Percentiles rank a stretch among this genome's conserved stretches.
These are phyloP conservation scores for Sinonovacula constricta DNA, from an alignment of 1,140 invertebrate species.

Conservation along the genomic window DNA sequence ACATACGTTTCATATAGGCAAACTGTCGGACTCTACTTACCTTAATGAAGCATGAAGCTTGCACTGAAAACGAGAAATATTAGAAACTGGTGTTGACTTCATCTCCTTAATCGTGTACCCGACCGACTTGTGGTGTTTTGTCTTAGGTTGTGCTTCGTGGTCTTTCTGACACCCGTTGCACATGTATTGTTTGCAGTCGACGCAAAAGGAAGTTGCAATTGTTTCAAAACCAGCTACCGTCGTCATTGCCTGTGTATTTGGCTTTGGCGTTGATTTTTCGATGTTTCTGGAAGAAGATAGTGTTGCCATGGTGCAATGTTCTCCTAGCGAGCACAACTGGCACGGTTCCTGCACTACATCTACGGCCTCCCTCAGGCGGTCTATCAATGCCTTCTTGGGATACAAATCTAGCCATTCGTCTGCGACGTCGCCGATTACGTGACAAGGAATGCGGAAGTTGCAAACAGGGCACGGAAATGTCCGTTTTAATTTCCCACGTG, in stretches of 20 bases:
- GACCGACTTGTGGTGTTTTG: slow-evolving; percentile 19
- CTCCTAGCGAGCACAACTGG: slow-evolving; percentile 21
- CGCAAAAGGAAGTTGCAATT: slow-evolving; percentile 20
- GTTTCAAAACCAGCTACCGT: neutral
- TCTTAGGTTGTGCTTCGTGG: slow-evolving; percentile 1
- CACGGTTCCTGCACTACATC: slow-evolving; percentile 40
- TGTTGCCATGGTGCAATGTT: slow-evolving; percentile 12
- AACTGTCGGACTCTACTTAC: too few relatives aligned
- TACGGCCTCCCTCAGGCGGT: slow-evolving; percentile 42
- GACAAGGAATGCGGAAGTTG: slow-evolving; percentile 29
- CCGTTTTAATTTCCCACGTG: slow-evolving; percentile 20
- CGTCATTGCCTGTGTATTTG: too few relatives aligned
- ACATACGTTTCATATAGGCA: too few relatives aligned
- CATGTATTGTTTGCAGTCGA: slow-evolving; percentile 34
- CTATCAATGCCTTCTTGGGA: slow-evolving; percentile 29
- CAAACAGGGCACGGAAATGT: slow-evolving; percentile 43
- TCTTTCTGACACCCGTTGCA: slow-evolving; percentile 5
- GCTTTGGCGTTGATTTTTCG: too few relatives aligned
- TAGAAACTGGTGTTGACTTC: slow-evolving; percentile 36
- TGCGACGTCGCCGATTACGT: slow-evolving; percentile 27
- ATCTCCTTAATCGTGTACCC: slow-evolving; percentile 37
- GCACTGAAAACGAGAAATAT: slow-evolving; percentile 43
- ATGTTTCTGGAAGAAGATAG: too few relatives aligned
- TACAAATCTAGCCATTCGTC: slow-evolving; percentile 39
- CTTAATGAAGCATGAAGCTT: slow-evolving; percentile 27